A percentile compares a stretch with the other conserved stretches of the same genome.
These are phyloP conservation scores for Litocranius walleri DNA, from an alignment of 2,113 vertebrate genomes.

Conservation along the genomic window DNA sequence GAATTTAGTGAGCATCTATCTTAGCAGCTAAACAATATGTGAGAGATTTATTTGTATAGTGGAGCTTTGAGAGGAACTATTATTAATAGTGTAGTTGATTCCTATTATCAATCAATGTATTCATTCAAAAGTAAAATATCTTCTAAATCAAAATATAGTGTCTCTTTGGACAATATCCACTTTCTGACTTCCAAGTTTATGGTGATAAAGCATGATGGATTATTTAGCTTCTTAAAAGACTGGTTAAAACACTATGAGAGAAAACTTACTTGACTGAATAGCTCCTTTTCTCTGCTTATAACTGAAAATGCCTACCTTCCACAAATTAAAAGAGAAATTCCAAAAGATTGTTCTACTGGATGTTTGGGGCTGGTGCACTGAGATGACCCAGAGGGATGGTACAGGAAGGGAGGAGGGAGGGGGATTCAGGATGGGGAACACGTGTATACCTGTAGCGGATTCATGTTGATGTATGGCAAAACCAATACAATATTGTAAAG, in stretches of 20 bases:
- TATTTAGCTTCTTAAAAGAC: not conserved
- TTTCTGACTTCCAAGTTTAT: not conserved
- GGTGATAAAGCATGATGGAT: constrained; percentile 18
- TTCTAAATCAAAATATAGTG: constrained; percentile 24
- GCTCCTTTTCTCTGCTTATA: not conserved
- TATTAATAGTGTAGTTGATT: constrained; percentile 4
- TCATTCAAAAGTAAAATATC: constrained; percentile 35
- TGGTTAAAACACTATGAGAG: not conserved
- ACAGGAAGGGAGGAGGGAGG: too few relatives aligned
- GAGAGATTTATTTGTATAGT: constrained; percentile 25
- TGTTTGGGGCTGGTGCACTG: too few relatives aligned
- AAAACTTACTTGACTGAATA: not conserved
- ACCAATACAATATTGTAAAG: too few relatives aligned
- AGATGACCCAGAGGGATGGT: too few relatives aligned
- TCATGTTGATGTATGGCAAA: too few relatives aligned
- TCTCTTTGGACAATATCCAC: constrained; percentile 39
- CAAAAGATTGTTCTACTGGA: not conserved
- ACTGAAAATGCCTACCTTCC: not conserved
- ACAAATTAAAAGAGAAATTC: not conserved
- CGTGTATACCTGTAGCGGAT: too few relatives aligned
- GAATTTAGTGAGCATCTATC: not conserved
- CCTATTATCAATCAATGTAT: constrained; percentile 25
- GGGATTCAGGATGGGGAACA: too few relatives aligned
- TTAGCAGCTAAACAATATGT: constrained; percentile 6
- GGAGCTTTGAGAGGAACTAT: not conserved